These are phyloP conservation scores for Thomomys bottae DNA, from an alignment of 2,113 vertebrate species.

Conservation along the genomic window DNA sequence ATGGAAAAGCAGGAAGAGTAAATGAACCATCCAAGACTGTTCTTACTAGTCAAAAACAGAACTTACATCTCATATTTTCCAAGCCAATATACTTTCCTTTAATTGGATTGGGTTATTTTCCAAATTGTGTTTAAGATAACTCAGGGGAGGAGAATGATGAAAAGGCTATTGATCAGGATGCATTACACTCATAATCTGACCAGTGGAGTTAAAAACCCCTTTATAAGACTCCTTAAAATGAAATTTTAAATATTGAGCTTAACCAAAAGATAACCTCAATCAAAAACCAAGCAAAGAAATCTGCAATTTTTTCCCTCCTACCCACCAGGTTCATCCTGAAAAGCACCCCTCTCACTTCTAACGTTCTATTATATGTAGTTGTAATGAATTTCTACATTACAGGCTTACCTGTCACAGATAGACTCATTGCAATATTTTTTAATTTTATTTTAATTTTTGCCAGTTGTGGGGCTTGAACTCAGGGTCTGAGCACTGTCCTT, in stretches of 20 bases:
- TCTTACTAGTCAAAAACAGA: neutral
- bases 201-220: too few relatives aligned
- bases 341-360: neutral
- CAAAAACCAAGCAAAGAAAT: neutral
- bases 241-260: too few relatives aligned
- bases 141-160: too few relatives aligned
- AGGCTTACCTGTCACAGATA: neutral
- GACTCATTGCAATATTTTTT: neutral
- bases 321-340: neutral
- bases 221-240: too few relatives aligned
- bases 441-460: too few relatives aligned
- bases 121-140: neutral
- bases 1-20: neutral
- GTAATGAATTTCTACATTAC: conserved; percentile 17
- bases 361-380: neutral
- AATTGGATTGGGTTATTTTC: neutral
- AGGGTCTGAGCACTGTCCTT: too few relatives aligned
- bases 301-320: neutral
- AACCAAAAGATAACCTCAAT: too few relatives aligned
- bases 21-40: neutral
- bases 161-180: too few relatives aligned
- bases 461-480: too few relatives aligned
- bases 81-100: neutral
- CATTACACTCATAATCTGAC: too few relatives aligned
- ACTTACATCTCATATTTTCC: neutral